Percentiles rank a stretch among this genome's conserved stretches.
phyloP scores from a whole-genome alignment of 2,888 invertebrate genomes.

The Drosophila nr. perissopoda region DNA sequence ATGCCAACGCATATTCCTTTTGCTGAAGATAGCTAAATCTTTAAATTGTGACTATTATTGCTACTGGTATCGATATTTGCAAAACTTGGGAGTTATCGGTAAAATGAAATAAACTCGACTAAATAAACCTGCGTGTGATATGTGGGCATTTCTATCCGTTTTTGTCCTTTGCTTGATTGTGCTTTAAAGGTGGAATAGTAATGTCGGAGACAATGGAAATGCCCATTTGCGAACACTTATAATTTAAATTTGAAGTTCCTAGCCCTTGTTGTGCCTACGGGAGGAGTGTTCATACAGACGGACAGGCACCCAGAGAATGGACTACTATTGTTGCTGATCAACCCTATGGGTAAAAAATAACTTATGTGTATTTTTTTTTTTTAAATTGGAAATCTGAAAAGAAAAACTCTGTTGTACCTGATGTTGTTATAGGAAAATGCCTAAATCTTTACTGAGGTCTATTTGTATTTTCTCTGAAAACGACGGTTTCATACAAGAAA shows the following conservation, averaged over 20 bases:
- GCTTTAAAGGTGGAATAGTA: not conserved
- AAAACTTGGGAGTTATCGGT: not conserved
- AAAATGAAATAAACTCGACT: not conserved
- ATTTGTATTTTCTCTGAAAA: not conserved
- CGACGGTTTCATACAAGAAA: not conserved
- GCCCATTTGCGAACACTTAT: not conserved
- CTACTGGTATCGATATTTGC: not conserved
- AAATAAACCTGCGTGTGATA: not conserved
- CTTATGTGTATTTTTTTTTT: no score
- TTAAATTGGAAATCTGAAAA: no score
- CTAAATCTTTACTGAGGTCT: not conserved
- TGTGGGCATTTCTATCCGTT: not conserved
- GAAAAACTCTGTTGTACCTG: no score
- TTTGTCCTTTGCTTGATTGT: not conserved
- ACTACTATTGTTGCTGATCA: not conserved
- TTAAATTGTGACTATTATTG: not conserved
- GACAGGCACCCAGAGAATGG: not conserved
- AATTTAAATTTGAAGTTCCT: not conserved
- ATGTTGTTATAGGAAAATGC: not conserved
- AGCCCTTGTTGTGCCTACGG: not conserved
- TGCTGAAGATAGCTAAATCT: not conserved
- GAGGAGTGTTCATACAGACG: not conserved
- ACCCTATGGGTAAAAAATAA: no score
- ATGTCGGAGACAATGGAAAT: not conserved
- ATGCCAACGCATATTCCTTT: not conserved